These are phyloP conservation scores for Loriculus beryllinus DNA, from an alignment of 2,797 vertebrate species.

Conservation along the genomic window DNA sequence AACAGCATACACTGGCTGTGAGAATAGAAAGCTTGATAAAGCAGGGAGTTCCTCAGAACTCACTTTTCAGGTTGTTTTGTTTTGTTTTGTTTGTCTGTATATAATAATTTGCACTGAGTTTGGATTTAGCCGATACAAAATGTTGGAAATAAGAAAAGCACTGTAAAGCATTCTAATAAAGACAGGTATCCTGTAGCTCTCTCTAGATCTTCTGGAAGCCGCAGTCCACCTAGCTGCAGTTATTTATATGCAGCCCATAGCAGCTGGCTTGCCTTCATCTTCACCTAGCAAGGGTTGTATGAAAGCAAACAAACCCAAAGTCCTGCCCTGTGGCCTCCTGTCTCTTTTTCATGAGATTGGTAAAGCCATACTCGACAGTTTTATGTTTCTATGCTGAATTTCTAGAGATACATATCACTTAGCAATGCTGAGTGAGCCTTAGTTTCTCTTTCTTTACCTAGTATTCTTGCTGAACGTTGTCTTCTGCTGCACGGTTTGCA, in stretches of 20 bases:
- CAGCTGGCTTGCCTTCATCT: neutral
- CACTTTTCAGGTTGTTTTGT: neutral
- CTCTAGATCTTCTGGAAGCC: neutral
- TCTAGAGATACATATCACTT: neutral
- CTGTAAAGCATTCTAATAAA: neutral
- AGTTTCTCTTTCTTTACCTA: neutral
- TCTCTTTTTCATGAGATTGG: neutral
- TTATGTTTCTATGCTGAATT: neutral
- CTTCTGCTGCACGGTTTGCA: neutral
- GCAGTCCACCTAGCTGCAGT: neutral
- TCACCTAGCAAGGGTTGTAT: neutral
- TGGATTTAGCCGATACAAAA: neutral
- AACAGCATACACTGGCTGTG: neutral
- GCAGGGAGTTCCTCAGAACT: neutral
- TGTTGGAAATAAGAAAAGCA: neutral
- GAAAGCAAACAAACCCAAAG: neutral
- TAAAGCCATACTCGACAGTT: accelerated
- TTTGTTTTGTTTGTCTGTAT: neutral
- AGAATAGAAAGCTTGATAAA: neutral
- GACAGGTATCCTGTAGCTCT: neutral
- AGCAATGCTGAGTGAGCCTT: neutral
- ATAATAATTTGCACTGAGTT: neutral
- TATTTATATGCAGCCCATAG: neutral
- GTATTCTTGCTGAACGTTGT: accelerated
- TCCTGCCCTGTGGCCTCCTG: neutral